Conservation (phyloP, 2,113 vertebrate species). For the Oreochromis tanganicae region DNA sequence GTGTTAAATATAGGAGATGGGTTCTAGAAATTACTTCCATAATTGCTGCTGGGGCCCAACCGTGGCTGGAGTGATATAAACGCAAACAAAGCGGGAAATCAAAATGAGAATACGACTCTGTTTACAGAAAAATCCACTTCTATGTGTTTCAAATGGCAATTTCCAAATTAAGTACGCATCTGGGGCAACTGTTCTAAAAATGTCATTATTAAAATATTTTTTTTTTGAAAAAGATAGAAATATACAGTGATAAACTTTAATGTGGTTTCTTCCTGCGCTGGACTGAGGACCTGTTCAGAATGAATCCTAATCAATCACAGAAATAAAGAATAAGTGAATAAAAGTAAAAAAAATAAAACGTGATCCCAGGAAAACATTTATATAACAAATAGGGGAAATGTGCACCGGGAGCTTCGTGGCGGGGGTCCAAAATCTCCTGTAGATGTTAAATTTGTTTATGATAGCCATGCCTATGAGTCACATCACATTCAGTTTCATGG, state of each 20-base stretch:
- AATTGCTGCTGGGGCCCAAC: background rate
- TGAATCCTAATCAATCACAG: background rate
- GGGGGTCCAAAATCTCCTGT: background rate
- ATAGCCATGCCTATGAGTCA: background rate
- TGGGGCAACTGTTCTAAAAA: background rate
- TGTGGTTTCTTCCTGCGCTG: background rate
- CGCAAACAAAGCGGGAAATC: background rate
- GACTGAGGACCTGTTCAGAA: background rate
- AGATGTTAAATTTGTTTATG: background rate
- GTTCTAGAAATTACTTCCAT: background rate
- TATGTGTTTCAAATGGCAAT: background rate
- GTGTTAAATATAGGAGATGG: background rate
- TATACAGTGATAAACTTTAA: background rate
- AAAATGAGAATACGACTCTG: background rate
- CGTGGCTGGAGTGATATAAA: background rate
- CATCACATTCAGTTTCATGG: background rate
- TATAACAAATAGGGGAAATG: background rate
- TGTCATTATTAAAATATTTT: background rate
- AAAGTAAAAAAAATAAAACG: background rate
- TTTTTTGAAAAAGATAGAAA: background rate
- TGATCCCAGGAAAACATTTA: background rate
- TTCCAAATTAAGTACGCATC: rapidly evolving
- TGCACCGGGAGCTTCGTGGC: rapidly evolving
- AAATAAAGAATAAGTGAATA: background rate
- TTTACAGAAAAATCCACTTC: background rate